A percentile compares a stretch with the other conserved stretches of the same genome.
Conservation (phyloP, 2,797 vertebrate species). For the Pseudochirops corinnae region DNA sequence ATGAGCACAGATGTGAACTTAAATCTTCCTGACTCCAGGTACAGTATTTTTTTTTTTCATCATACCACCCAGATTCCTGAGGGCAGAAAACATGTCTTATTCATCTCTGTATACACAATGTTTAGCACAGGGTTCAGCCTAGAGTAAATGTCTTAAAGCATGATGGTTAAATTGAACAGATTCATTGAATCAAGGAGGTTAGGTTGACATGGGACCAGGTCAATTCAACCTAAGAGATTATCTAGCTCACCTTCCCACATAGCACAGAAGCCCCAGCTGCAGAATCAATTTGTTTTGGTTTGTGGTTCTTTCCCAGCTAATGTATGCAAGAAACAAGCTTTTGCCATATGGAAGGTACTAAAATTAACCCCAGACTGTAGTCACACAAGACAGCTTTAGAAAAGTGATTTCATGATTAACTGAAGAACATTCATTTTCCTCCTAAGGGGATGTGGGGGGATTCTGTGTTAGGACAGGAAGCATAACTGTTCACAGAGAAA, state of each 20-base stretch:
- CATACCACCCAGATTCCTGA: background rate
- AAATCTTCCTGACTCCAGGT: background rate
- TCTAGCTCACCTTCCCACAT: background rate
- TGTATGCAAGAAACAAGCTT: background rate
- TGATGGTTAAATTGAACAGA: background rate
- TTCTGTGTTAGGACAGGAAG: background rate
- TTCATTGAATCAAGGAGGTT: background rate
- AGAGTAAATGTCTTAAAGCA: background rate
- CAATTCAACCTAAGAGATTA: background rate
- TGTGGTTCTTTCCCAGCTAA: background rate
- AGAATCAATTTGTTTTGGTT: slow-evolving; percentile 6
- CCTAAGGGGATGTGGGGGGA: background rate
- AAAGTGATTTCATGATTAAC: background rate
- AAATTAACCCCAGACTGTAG: background rate
- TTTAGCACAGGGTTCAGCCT: background rate
- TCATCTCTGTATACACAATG: background rate
- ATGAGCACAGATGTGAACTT: background rate
- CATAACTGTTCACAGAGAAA: background rate
- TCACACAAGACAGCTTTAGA: background rate
- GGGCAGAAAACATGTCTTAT: background rate
- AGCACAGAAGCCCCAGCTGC: background rate
- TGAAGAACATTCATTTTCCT: background rate
- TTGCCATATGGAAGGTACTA: background rate
- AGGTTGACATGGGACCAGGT: background rate
- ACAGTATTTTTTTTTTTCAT: background rate